Evolutionary conservation across 2,113 vertebrate species (phyloP).

Genomic region (Amblyornis subalaris): DNA sequence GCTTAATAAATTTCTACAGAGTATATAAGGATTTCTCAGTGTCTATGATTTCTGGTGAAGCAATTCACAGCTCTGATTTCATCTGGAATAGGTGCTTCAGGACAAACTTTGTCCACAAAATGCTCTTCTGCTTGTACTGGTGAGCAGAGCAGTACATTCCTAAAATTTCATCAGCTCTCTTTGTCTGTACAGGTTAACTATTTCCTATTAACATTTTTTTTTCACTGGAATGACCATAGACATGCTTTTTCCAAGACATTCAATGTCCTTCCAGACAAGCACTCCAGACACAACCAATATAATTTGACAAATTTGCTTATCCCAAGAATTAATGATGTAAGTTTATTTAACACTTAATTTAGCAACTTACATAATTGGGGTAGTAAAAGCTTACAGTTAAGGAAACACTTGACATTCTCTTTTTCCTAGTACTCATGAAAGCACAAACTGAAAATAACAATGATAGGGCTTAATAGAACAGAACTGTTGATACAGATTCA

Average conservation of each 20-base stretch:
- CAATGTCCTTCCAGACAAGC: not conserved
- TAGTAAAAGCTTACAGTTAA: not conserved
- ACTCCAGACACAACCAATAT: not conserved
- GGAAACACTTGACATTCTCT: not conserved
- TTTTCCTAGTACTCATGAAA: not conserved
- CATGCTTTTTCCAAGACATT: not conserved
- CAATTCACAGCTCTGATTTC: not conserved
- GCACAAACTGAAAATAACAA: not conserved
- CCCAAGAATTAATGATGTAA: not conserved
- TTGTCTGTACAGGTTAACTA: not conserved
- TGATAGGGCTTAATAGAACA: not conserved
- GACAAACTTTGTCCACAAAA: not conserved
- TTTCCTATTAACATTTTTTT: not conserved
- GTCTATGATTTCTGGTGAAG: not conserved
- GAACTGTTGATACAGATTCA: not conserved
- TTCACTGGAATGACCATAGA: not conserved
- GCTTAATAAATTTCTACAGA: not conserved
- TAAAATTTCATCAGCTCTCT: not conserved
- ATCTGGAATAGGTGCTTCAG: not conserved
- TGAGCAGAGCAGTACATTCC: not conserved
- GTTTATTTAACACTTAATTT: not conserved
- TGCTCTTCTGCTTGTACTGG: not conserved
- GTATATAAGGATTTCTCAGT: not conserved
- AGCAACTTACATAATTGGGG: not conserved
- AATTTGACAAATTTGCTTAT: not conserved